These are phyloP conservation scores for Drosophila nr. perissopoda DNA, from an alignment of 2,888 invertebrate genomes.

Conservation along the genomic window DNA sequence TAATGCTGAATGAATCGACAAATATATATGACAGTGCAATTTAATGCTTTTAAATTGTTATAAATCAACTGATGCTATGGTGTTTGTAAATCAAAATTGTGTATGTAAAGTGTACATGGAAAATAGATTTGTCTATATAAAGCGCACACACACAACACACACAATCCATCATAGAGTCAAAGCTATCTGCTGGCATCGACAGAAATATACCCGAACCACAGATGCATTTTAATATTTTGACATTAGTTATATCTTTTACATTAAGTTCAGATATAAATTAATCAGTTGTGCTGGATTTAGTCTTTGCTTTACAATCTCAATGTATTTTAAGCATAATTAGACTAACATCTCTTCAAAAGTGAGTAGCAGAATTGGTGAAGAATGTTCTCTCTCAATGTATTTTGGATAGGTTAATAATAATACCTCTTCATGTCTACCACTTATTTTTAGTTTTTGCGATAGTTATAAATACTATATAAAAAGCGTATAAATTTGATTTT, in stretches of 20 bases:
- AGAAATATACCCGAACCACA: conserved; percentile 30
- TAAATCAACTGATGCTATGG: conserved; percentile 49
- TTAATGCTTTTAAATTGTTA: conserved; percentile 68
- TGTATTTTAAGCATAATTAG: not conserved
- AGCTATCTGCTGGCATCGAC: not conserved
- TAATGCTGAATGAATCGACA: conserved; percentile 69
- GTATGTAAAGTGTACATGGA: conserved; percentile 63
- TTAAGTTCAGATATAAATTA: not conserved
- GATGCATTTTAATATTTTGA: not conserved
- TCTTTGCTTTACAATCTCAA: not conserved
- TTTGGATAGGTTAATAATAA: not conserved
- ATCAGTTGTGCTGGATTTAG: not conserved
- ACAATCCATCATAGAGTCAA: conserved; percentile 61
- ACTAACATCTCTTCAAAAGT: not conserved
- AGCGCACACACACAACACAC: conserved; percentile 36
- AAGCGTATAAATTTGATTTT: not conserved
- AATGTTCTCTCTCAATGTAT: not conserved
- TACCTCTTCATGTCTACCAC: not conserved
- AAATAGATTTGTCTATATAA: conserved; percentile 63
- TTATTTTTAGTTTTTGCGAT: too few relatives aligned
- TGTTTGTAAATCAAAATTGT: conserved; percentile 46
- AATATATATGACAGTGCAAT: conserved; percentile 48
- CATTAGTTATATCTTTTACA: not conserved
- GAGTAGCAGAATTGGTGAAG: too few relatives aligned
- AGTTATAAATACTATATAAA: not conserved